Evolutionary conservation across 2,797 vertebrate species (phyloP), one percentile per base, ranked within the genome.

Genomic region (Helostoma temminkii): DNA sequence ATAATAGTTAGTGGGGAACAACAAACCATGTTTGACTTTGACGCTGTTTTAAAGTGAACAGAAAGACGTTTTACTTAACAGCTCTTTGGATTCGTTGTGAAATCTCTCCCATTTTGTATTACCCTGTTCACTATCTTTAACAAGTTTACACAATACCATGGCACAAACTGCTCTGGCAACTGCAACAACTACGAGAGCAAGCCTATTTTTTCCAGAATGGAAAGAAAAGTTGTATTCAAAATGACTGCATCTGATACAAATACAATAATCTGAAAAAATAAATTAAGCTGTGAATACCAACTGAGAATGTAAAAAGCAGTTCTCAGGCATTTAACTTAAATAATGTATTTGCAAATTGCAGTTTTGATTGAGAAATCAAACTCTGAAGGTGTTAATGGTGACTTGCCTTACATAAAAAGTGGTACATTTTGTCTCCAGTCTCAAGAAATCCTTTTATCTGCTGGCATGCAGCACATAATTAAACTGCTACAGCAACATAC

Each of bases 401-500:
- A n/a, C 64, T 42, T 14, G 21, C 59, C 43, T 43, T 45, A 59
- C 46, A 61, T 18, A 69, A 42, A 64, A 48, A 85, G 37, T 55
- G 14, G n/a, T 52, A 60, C 45, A 75, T 81, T 84, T 64, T 63
- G 66, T 74, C 81, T 75, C 57, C 48, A 6, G 47, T 76, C 49
- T 77, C 50, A 82, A 53, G 54, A 60, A 65, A 76, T 45, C 45
- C 62, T 84, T 85, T 85, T 74, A 86, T 85, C 76, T 77, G 42
- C 62, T 32, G 71, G 67, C 60, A 69, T 77, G 66, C 48, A 76
- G 77, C 58, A 78, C 68, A 78, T 86, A 80, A 89, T 91, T 84
- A 87, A 76, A 65, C 73, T 77, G 73, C 72, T 86, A 59, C 36
- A 87, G 73, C 66, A 68, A 80, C 71, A 82, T 60, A 82, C 53